Evolutionary conservation across 2,888 invertebrate genomes (phyloP).

Genomic region (Caenorhabditis sp.): DNA sequence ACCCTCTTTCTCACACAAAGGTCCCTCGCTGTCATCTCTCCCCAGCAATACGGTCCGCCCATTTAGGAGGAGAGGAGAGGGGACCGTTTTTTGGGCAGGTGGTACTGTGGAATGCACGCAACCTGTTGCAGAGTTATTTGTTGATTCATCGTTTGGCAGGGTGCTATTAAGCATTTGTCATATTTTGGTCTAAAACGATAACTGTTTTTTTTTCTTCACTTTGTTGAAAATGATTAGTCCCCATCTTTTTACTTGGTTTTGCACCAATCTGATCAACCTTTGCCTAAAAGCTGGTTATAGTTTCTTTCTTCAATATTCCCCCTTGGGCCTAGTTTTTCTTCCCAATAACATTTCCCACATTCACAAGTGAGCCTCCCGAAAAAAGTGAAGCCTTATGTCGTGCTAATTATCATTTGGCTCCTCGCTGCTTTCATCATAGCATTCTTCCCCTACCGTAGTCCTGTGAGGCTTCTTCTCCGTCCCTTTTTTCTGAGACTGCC

Average conservation of each 20-base stretch:
- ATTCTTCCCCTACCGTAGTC: constrained; percentile 17
- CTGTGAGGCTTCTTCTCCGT: constrained; percentile 11
- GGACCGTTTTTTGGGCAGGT: neutral
- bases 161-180: neutral
- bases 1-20: constrained; percentile 46
- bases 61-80: neutral
- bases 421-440: constrained; percentile 31
- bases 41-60: constrained; percentile 16
- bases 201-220: no score
- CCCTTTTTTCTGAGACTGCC: neutral
- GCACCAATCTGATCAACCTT: neutral
- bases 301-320: neutral
- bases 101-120: constrained; percentile 1
- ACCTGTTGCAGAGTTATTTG: constrained; percentile 4
- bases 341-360: neutral
- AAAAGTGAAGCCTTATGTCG: constrained; percentile 19
- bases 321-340: neutral
- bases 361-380: neutral
- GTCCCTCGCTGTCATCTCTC: no score
- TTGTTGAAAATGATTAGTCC: no score
- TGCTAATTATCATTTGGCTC: constrained; percentile 19
- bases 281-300: no score
- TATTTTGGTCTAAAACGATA: neutral
- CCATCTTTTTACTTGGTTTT: neutral
- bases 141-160: neutral